These are phyloP conservation scores for Centrocercus urophasianus DNA, from an alignment of 2,113 vertebrate genomes.

Conservation along the genomic window DNA sequence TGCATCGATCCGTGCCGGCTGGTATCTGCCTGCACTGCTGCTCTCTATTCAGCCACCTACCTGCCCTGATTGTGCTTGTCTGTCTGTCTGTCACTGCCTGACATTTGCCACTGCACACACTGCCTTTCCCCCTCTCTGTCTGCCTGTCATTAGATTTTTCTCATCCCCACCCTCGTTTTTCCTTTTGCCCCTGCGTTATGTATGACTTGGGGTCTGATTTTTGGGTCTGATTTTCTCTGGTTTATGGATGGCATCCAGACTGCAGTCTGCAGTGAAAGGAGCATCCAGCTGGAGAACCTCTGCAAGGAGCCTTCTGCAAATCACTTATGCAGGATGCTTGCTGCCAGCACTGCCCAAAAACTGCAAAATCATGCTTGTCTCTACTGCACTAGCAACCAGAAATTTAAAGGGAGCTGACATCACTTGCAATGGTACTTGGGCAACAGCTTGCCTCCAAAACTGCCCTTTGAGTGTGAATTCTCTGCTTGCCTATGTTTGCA, in stretches of 20 bases:
- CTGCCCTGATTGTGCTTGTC: not conserved
- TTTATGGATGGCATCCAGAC: constrained; percentile 10
- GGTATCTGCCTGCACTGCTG: not conserved
- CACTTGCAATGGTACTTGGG: not conserved
- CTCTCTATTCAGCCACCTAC: not conserved
- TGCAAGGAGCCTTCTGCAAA: constrained; percentile 36
- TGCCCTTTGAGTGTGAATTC: not conserved
- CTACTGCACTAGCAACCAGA: not conserved
- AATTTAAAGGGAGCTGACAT: not conserved
- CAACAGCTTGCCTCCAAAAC: not conserved
- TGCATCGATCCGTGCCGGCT: accelerated
- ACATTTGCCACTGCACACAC: not conserved
- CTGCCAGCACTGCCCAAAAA: constrained; percentile 35
- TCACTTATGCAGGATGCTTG: not conserved
- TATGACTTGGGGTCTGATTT: not conserved
- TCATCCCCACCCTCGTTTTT: not conserved
- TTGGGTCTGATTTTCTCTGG: not conserved
- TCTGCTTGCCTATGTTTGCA: accelerated
- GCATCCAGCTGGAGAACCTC: not conserved
- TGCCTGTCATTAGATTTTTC: not conserved
- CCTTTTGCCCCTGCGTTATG: not conserved
- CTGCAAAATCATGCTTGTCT: constrained; percentile 36
- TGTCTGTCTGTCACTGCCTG: not conserved
- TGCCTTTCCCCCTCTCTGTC: not conserved
- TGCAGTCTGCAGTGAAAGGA: constrained; percentile 25